Conservation (phyloP, 2,888 invertebrate genomes). For the Chirona hameri region DNA sequence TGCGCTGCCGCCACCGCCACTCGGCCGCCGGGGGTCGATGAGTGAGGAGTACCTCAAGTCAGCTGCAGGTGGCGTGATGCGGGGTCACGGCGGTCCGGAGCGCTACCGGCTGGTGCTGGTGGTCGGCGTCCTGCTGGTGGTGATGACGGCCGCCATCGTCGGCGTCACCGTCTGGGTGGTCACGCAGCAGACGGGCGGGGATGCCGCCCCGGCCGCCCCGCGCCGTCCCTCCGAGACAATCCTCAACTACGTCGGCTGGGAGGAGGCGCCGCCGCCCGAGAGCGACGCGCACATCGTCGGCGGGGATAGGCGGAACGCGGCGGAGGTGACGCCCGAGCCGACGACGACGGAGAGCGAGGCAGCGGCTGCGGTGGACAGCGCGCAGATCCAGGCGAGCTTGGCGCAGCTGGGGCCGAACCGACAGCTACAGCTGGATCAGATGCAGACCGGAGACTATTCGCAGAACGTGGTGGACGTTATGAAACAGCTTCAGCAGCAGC, state of each 20-base stretch:
- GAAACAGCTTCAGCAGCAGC: not conserved
- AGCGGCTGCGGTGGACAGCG: not conserved
- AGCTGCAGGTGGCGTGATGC: too few species aligned
- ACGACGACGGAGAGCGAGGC: too few species aligned
- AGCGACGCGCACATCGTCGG: not conserved
- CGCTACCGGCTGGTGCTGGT: constrained; percentile 13
- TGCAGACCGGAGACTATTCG: not conserved
- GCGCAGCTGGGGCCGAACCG: not conserved
- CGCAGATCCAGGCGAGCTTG: not conserved
- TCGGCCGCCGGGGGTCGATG: not conserved
- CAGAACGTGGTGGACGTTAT: constrained; percentile 8
- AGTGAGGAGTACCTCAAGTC: not conserved
- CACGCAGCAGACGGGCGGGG: not conserved
- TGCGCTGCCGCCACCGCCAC: not conserved
- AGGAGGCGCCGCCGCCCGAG: not conserved
- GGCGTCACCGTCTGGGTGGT: constrained; percentile 28
- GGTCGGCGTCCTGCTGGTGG: not conserved
- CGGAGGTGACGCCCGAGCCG: not conserved
- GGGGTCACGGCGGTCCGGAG: not conserved
- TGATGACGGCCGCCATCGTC: constrained; percentile 25
- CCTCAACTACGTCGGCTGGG: constrained; percentile 25
- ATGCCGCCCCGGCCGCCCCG: not conserved
- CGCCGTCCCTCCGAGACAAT: not conserved
- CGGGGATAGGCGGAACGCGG: not conserved
- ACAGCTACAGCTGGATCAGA: not conserved